These are phyloP conservation scores for Brachionus manjavacas DNA, from an alignment of 1,140 invertebrate genomes.

Conservation along the genomic window DNA sequence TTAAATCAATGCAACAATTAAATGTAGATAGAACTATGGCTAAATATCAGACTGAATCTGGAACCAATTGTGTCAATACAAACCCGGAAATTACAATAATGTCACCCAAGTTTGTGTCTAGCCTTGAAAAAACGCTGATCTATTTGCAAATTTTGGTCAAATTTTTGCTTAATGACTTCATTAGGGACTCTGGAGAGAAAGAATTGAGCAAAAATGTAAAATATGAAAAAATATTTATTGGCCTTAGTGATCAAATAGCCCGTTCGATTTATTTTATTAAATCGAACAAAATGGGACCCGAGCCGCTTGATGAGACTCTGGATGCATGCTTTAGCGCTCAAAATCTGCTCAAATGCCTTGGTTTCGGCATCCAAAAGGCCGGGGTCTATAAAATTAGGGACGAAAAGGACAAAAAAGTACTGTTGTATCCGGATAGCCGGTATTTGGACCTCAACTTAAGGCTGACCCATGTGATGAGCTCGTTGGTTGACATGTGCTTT, in stretches of 20 bases:
- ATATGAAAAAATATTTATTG: background rate
- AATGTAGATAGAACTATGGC: background rate
- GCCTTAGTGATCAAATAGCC: constrained; percentile 4
- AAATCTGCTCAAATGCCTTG: constrained; percentile 18
- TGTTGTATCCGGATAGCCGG: background rate
- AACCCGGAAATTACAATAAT: background rate
- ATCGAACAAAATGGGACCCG: constrained; percentile 20
- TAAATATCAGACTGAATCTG: background rate
- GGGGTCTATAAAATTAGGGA: background rate
- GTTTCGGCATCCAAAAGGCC: constrained; percentile 17
- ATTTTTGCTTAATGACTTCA: constrained; percentile 9
- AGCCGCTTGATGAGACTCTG: background rate
- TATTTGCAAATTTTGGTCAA: constrained; percentile 7
- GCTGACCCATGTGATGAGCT: constrained; percentile 17
- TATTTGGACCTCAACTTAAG: constrained; percentile 31
- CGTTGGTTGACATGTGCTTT: constrained; percentile 22
- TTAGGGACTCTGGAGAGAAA: background rate
- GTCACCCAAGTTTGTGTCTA: background rate
- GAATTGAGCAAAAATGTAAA: background rate
- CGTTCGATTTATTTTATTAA: background rate
- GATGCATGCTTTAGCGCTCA: background rate
- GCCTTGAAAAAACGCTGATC: constrained; percentile 9
- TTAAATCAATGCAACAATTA: background rate
- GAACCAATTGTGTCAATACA: background rate
- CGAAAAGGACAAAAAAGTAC: constrained; percentile 10